Base-by-base conservation (phyloP, 1,140 invertebrate species). In the Microplitis mediator region DNA sequence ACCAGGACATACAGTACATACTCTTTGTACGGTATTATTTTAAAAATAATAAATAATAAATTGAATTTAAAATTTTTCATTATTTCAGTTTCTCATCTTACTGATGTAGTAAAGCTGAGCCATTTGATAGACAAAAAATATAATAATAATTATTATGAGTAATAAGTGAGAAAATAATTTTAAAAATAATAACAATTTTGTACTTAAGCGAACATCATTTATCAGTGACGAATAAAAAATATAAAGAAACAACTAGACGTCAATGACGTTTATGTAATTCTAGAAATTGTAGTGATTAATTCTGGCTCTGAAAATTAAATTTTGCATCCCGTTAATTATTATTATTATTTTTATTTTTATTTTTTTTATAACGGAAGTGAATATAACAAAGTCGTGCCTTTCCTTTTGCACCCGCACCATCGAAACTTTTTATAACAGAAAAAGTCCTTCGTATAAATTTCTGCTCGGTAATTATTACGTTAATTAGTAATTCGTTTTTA, bases 311-410 rank as follows among this genome's bases (percentile, higher is more conserved):
- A 45, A 45, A 9, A 45, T 45, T 45, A 45, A 45, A 45, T 45
- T 56, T 56, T 14, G 52, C 52, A 13, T 56, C 52, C 34, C 60
- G n/a, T 23, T 31, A 13, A n/a, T 71, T 62, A 45, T 69, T 51
- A 45, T 45, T 45, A 11, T 45, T 23, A 39, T 11, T 14, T 4
- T 35, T 64, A 16, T 51, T 66, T 4, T 8, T 34, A 31, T 31
- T 64, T 60, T 63, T 71, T 71, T 71, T 60, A 50, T 72, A 64
- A 66, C 56, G 63, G 36, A 66, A 72, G 63, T 60, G 14, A 36
- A 72, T 72, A 71, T 65, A 66, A 14, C 58, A 60, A 65, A 69
- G 67, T 74, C 62, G 72, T 74, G 72, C 72, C 72, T 74, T 74
- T 70, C 72, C 64, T 74, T 74, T 74, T 60, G 67, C 72, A 74